A percentile compares a stretch with the other conserved stretches of the same genome.
Conservation (phyloP, 2,797 vertebrate genomes). For the Alouatta caraya region DNA sequence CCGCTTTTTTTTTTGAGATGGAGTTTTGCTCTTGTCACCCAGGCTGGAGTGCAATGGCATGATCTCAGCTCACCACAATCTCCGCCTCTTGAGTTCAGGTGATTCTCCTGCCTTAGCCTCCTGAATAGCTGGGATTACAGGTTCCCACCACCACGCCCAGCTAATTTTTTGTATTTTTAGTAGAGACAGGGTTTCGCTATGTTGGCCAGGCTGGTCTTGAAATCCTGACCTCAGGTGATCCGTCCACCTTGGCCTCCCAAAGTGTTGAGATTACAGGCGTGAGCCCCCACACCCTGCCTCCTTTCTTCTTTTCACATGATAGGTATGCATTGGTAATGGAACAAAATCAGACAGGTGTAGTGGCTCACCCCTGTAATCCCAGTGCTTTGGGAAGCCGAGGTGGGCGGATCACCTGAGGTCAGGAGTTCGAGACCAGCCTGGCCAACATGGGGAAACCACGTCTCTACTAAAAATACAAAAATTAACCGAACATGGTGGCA, state of each 20-base stretch:
- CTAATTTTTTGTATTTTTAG: not conserved
- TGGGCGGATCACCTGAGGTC: not conserved
- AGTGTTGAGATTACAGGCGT: not conserved
- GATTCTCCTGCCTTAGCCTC: not conserved
- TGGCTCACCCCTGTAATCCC: not conserved
- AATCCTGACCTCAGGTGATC: not conserved
- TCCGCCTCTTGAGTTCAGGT: not conserved
- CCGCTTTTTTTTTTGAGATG: not conserved
- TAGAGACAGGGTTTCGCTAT: not conserved
- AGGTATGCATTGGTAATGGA: not conserved
- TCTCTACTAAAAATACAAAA: not conserved
- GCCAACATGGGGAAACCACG: not conserved
- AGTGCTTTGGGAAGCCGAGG: not conserved
- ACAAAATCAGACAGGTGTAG: not conserved
- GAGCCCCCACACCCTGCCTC: not conserved
- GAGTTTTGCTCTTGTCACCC: not conserved
- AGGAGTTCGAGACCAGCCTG: not conserved
- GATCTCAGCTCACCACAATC: not conserved
- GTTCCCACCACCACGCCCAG: not conserved
- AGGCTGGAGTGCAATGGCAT: not conserved
- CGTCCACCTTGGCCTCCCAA: rapidly evolving
- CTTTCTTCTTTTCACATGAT: not conserved
- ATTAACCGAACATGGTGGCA: not conserved
- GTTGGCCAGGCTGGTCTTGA: not conserved
- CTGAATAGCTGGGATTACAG: not conserved